phyloP scores from a whole-genome alignment of 2,888 invertebrate species.

The Globia sparganii region DNA sequence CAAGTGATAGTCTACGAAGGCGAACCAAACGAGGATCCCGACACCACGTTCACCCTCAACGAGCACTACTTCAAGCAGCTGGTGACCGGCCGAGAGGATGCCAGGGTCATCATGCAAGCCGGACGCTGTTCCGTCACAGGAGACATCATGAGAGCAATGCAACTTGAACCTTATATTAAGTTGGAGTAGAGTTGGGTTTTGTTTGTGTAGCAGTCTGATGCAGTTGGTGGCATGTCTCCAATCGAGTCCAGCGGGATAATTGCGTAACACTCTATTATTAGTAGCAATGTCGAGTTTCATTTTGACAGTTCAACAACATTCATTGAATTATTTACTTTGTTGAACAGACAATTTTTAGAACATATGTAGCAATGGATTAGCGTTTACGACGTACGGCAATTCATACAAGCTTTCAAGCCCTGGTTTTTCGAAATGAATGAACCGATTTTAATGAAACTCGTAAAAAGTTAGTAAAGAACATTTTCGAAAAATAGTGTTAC shows the following conservation, averaged over 20 bases:
- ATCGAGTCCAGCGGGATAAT: background rate
- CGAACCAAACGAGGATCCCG: conserved; percentile 85
- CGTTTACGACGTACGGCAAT: too few species aligned
- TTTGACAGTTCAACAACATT: too few species aligned
- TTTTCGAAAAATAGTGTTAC: too few species aligned
- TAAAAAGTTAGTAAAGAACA: too few species aligned
- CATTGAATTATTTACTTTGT: too few species aligned
- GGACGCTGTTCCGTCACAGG: conserved; percentile 89
- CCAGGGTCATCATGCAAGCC: conserved; percentile 85
- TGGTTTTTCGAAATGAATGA: too few species aligned
- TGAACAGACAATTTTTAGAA: too few species aligned
- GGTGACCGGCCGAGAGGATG: conserved; percentile 83
- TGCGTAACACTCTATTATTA: too few species aligned
- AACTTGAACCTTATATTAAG: conserved; percentile 87
- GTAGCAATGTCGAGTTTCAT: too few species aligned
- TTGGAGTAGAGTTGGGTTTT: background rate
- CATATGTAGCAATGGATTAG: too few species aligned
- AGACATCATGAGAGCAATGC: conserved; percentile 89
- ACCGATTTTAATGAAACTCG: too few species aligned
- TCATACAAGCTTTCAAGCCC: too few species aligned
- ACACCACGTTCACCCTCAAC: conserved; percentile 86
- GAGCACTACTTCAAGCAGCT: conserved; percentile 86
- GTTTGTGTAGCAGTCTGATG: background rate
- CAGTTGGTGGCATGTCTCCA: background rate
- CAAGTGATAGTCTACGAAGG: conserved; percentile 85